phyloP scores from a whole-genome alignment of 2,797 vertebrate genomes.

The Parauchenoglanis punctatus region DNA sequence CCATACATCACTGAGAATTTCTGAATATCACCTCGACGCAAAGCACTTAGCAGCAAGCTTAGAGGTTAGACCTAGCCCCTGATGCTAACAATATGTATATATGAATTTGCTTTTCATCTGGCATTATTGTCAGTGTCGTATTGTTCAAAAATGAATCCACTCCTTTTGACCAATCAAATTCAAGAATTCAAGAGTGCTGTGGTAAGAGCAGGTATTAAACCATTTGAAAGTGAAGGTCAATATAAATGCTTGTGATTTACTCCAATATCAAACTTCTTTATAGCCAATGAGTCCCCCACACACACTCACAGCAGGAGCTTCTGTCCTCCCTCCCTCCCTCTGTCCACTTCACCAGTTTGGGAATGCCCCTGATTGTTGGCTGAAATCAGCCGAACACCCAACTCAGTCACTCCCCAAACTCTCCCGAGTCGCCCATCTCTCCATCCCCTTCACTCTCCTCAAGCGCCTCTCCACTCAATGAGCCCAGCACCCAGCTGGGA shows the following conservation, averaged over 20 bases:
- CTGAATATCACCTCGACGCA: no score
- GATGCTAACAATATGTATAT: no score
- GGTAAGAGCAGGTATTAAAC: neutral
- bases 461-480: slow-evolving; percentile 68
- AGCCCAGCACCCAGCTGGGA: slow-evolving; percentile 78
- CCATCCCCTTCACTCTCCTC: slow-evolving; percentile 64
- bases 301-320: slow-evolving; percentile 67
- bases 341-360: slow-evolving; percentile 73
- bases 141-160: neutral
- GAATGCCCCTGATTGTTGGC: slow-evolving; percentile 76
- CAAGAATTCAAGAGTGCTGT: neutral
- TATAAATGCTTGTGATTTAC: neutral
- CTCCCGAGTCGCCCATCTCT: slow-evolving; percentile 65
- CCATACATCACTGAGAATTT: no score
- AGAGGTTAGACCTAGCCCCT: no score
- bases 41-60: no score
- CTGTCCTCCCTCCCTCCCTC: slow-evolving; percentile 62
- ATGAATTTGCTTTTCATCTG: no score
- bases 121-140: neutral
- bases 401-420: slow-evolving; percentile 73
- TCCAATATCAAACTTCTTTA: slow-evolving; percentile 62
- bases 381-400: slow-evolving; percentile 75
- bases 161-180: neutral
- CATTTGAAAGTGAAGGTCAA: no score
- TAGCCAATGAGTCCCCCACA: slow-evolving; percentile 65